phyloP scores from a whole-genome alignment of 2,113 vertebrate genomes.

The Potamarius usumacintae region DNA sequence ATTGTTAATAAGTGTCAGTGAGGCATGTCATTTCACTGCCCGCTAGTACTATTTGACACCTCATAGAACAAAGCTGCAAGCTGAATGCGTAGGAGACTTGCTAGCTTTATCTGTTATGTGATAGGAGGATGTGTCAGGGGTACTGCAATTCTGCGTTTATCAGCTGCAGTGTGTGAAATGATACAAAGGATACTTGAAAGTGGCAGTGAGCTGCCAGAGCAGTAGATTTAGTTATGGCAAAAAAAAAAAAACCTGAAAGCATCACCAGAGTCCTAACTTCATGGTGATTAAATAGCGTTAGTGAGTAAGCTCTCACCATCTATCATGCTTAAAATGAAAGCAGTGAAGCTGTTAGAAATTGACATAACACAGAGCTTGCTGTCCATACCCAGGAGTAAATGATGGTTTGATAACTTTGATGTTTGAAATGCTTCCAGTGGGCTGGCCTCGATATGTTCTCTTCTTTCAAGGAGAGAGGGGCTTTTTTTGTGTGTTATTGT shows the following conservation, averaged over 20 bases:
- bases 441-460: constrained; percentile 41
- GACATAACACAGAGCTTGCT: constrained; percentile 40
- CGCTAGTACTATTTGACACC: background rate
- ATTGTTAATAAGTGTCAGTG: constrained; percentile 29
- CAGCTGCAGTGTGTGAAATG: background rate
- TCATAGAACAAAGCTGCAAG: constrained; percentile 10
- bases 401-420: constrained; percentile 47
- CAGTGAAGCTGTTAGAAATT: constrained; percentile 36
- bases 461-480: constrained; percentile 9
- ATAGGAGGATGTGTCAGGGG: constrained; percentile 4
- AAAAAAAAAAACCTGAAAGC: constrained; percentile 10
- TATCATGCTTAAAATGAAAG: constrained; percentile 31
- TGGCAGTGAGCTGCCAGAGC: background rate
- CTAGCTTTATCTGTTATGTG: constrained; percentile 16
- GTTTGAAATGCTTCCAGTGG: constrained; percentile 31
- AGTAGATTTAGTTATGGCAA: constrained; percentile 7
- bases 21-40: constrained; percentile 21
- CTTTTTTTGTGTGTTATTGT: constrained; percentile 29
- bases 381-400: constrained; percentile 43
- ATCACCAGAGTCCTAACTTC: constrained; percentile 11
- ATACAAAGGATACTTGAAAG: constrained; percentile 33
- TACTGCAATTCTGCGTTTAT: background rate
- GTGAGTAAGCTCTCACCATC: background rate
- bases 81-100: background rate
- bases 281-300: constrained; percentile 25